A percentile compares a stretch with the other conserved stretches of the same genome.
phyloP scores from a whole-genome alignment of 2,797 vertebrate genomes.

The Pterois miles region DNA sequence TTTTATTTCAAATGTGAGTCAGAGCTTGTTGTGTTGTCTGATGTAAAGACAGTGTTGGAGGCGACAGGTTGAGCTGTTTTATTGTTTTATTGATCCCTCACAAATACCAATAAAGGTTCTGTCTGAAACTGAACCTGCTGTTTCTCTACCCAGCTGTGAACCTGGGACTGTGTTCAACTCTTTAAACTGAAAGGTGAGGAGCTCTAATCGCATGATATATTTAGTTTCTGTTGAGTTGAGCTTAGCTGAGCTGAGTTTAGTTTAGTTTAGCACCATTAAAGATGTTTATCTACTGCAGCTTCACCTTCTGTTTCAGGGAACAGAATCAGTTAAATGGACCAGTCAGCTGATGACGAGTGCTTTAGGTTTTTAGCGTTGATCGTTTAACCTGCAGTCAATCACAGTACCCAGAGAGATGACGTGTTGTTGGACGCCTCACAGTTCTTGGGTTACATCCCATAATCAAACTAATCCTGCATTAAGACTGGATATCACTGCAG shows the following conservation, averaged over 20 bases:
- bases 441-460: slow-evolving; percentile 26
- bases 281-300: not conserved
- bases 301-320: too few relatives aligned
- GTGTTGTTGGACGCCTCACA: not conserved
- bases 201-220: not conserved
- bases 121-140: not conserved
- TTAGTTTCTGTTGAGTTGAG: not conserved
- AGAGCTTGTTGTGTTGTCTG: too few relatives aligned
- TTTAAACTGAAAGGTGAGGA: not conserved
- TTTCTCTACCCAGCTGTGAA: not conserved
- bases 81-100: not conserved
- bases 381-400: not conserved
- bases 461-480: slow-evolving; percentile 42
- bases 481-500: not conserved
- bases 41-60: too few relatives aligned
- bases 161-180: too few relatives aligned
- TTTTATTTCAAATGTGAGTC: not conserved
- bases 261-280: not conserved
- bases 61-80: too few relatives aligned
- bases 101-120: not conserved
- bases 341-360: too few relatives aligned
- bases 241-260: not conserved
- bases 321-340: too few relatives aligned
- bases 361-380: not conserved
- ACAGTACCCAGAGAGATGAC: slow-evolving; percentile 27